Conservation (phyloP, 2,797 vertebrate genomes). For the Xyrichtys novacula region DNA sequence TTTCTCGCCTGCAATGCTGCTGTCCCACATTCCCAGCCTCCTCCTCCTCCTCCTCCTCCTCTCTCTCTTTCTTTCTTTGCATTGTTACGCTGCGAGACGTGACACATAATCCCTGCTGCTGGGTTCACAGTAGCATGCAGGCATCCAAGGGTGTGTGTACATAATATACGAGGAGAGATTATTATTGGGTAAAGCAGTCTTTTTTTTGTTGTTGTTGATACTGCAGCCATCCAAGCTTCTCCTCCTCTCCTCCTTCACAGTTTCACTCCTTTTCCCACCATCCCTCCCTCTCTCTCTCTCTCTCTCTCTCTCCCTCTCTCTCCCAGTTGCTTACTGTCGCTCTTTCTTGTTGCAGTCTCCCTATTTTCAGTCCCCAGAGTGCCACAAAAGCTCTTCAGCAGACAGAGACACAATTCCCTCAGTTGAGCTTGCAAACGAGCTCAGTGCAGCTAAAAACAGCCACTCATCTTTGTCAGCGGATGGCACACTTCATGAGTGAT, state of each 20-base stretch:
- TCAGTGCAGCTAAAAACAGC: slow-evolving; percentile 76
- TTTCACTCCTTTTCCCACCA: slow-evolving; percentile 15
- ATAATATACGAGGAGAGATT: slow-evolving; percentile 67
- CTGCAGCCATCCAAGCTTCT: slow-evolving; percentile 48
- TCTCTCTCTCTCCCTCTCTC: slow-evolving; percentile 9
- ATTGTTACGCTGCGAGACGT: slow-evolving; percentile 20
- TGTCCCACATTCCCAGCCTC: slow-evolving; percentile 35
- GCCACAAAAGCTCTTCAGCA: slow-evolving; percentile 63
- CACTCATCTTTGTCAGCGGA: slow-evolving; percentile 64
- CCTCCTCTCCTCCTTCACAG: slow-evolving; percentile 28
- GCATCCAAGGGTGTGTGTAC: slow-evolving; percentile 57
- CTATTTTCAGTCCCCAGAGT: slow-evolving; percentile 70
- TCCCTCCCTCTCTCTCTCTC: slow-evolving; percentile 7
- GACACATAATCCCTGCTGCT: slow-evolving; percentile 44
- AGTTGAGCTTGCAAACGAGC: slow-evolving; percentile 63
- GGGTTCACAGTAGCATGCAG: slow-evolving; percentile 48
- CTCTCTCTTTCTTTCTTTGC: slow-evolving; percentile 30
- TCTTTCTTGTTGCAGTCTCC: slow-evolving; percentile 58
- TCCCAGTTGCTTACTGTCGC: slow-evolving; percentile 27
- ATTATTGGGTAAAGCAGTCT: slow-evolving; percentile 62
- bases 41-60: slow-evolving; percentile 33
- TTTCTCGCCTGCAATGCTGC: slow-evolving; percentile 13
- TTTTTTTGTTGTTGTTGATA: slow-evolving; percentile 39
- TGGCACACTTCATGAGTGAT: slow-evolving; percentile 59
- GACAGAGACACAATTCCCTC: slow-evolving; percentile 64